Evolutionary conservation across 2,113 vertebrate species (phyloP).

Genomic region (Elephantulus edwardii): DNA sequence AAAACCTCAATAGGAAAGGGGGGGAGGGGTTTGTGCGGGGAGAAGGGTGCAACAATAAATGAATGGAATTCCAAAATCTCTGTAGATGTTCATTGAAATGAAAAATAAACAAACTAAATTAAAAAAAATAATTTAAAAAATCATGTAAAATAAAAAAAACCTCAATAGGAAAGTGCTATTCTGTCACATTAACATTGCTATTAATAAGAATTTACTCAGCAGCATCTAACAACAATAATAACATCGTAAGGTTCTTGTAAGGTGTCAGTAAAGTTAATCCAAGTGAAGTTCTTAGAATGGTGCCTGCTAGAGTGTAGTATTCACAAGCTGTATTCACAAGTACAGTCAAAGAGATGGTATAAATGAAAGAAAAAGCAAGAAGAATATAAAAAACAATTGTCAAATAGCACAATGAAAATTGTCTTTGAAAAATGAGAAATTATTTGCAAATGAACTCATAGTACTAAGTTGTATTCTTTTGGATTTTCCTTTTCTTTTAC

Average conservation of each 20-base stretch:
- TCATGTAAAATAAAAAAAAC: no score
- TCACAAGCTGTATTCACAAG: not conserved
- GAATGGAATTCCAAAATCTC: no score
- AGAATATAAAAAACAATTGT: not conserved
- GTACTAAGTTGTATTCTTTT: not conserved
- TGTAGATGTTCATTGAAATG: no score
- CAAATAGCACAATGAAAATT: not conserved
- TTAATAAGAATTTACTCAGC: not conserved
- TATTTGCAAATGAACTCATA: not conserved
- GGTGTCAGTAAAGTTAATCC: not conserved
- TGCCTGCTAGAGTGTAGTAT: not conserved
- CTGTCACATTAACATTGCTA: not conserved
- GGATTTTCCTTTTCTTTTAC: constrained; percentile 17
- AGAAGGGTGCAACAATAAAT: no score
- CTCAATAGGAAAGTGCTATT: not conserved
- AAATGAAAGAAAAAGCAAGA: constrained; percentile 12
- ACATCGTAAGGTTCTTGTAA: not conserved
- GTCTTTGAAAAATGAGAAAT: not conserved
- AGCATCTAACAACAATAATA: not conserved
- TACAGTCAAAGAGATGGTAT: not conserved
- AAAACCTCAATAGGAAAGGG: no score
- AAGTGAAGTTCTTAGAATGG: not conserved
- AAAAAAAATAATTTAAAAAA: no score
- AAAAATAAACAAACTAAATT: no score
- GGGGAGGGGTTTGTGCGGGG: no score